Evolutionary conservation across 2,113 vertebrate genomes (phyloP), one percentile per base, ranked within the genome.

Genomic region (Phodopus roborovskii): DNA sequence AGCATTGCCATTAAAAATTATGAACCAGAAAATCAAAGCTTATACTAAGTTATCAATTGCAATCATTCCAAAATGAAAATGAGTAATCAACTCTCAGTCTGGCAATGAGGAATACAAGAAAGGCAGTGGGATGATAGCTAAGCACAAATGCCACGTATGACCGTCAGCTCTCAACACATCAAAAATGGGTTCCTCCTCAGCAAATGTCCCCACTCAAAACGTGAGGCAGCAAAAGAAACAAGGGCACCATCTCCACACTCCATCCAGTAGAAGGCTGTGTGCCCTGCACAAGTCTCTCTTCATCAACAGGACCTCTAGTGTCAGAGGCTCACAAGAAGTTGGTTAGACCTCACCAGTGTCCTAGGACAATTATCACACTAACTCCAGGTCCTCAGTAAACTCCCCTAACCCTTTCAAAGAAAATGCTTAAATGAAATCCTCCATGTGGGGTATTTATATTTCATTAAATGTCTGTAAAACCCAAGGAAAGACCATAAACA

Each of bases 381-480:
- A 84, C 64, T 71, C 19, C 19, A 92, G 19, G 71, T 83, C 24
- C 48, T 36, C 68, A 75, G 39, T 22, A 36, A 28, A 19, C 13
- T 64, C 6, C 22, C 53, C 4, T 45, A 78, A 24, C 45, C 7
- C 58, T 39, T 45, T 70, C 58, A 68, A 93, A 48, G 66, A 92
- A 95, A 90, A 94, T 68, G 48, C 4, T 48, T 39, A 62, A 42
- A 24, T 78, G 56, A 96, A 91, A 56, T 39, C 30, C 50, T 88
- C 28, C 68, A 86, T 13, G 36, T 62, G 7, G 53, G 50, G 28
- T 71, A 39, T 84, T 91, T 88, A 22, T 33, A 48, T 81, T 92
- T 94, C 70, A 68, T 42, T 79, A 45, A 94, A 74, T 39, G 10
- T 24, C 36, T 28, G 83, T n/a, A 66, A 90, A 79, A 86, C 79